Base-by-base conservation (phyloP, 2,888 invertebrate genomes). In the Macrophya annulata region DNA sequence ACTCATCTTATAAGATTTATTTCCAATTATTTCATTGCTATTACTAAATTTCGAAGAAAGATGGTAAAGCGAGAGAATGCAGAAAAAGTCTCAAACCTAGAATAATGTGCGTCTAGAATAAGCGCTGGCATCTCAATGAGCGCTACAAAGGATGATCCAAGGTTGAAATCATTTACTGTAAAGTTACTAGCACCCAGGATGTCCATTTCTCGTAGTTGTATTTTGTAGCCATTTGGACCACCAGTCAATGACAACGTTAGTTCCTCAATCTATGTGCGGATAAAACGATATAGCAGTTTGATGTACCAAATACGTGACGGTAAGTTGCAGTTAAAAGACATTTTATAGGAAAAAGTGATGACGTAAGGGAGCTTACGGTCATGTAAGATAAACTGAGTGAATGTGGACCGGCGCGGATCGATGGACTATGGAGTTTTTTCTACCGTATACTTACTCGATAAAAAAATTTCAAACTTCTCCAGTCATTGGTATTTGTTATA, bases 121-220 rank as follows among this genome's bases (percentile, higher is more conserved):
- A 96, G 93, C 87, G 94, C 94, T n/a, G 96, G 96, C 92, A 96
- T 95, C 85, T 94, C 93, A 82, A 96, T 94, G 88, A 94, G 94
- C 0, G 96, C 96, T 92, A 96, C 95, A 91, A 96, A 96, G 55
- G 96, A 96, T 90, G 95, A 94, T n/a, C 94, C 95, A 86, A 95
- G 94, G 88, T 93, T 93, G 88, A 94, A 93, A 88, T 94, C 93
- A 31, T 92, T 90, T 59, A 94, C 93, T n/a, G 94, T 93, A 88
- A 93, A 94, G 91, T 94, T 94, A 87, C 94, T 94, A 37, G 94
- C 93, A 86, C 94, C 94, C 90, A 88, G 94, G 86, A 94, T 92
- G 86, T 93, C 93, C 87, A 94, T 90, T 84, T 94, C 94, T 86
- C 92, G 93, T 85, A 94, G 92, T 77, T 93, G 93, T 86, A 94